Evolutionary conservation across 1,140 invertebrate species (phyloP), one percentile per base, ranked within the genome.

Genomic region (Pissodes strobi): DNA sequence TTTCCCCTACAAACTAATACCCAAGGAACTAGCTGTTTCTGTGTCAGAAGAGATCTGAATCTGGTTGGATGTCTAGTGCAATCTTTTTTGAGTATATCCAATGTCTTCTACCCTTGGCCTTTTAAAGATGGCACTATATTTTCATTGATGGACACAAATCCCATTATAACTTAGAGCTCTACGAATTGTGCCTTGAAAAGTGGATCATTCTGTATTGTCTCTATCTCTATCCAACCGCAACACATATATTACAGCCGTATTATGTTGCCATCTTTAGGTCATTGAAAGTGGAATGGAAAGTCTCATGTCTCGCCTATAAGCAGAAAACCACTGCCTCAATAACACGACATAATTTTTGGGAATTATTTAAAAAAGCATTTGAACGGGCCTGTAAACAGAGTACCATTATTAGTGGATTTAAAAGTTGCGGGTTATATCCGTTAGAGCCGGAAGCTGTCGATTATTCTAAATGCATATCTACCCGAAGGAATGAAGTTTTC

Each of bases 31-130:
- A n/a, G 67, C 52, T 17, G 30, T 68, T 34, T 74, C 59, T 53
- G 64, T 78, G 18, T 75, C 77, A 13, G 21, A 67, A 46, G 43
- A 72, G 66, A 49, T 70, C 70, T 22, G 75, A 80, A n/a, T 70
- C 49, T 5, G 77, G 79, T 0, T 81, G 78, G 78, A 80, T 81
- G 71, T 73, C 59, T 8, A 51, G 51, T 13, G 74, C 77, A 66
- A 68, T 72, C 2, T 81, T 80, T 67, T 79, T 70, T 67, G 78
- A 79, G 72, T 81, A 77, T 61, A 64, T 80, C 12, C n/a, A 62
- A 71, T 3, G 30, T 66, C 19, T 77, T 80, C 48, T 27, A 74
- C 51, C 65, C 69, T 18, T 79, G 72, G 70, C 17, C 79, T 2
- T 9, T 60, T 1, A 23, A 60, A 12, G 55, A 60, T 13, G 21